Evolutionary conservation across 1,140 invertebrate species (phyloP).

Genomic region (Drosophila trapezifrons): DNA sequence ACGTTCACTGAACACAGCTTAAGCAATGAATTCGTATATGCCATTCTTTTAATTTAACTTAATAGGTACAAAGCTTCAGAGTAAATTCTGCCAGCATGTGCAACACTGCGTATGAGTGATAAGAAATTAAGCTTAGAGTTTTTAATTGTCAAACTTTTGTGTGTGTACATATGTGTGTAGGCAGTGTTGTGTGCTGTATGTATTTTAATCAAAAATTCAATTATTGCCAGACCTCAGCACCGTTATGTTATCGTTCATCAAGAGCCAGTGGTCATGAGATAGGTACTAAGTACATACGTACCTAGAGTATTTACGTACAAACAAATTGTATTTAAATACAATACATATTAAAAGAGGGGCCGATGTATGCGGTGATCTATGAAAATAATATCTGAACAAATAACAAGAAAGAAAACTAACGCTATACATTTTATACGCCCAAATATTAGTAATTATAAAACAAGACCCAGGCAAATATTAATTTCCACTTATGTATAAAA

Average conservation of each 20-base stretch:
- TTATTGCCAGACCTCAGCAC: background rate
- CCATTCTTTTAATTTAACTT: background rate
- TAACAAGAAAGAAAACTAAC: background rate
- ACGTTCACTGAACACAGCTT: no score
- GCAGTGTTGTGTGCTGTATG: background rate
- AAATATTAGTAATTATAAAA: background rate
- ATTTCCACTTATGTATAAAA: no score
- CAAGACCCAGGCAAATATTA: no score
- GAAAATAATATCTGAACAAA: no score
- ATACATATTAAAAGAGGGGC: no score
- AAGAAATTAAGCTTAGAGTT: conserved; percentile 4
- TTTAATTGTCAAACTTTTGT: background rate
- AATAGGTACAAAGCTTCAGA: background rate
- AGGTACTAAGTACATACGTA: no score
- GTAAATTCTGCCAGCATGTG: conserved; percentile 11
- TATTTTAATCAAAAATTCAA: background rate
- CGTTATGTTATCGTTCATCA: background rate
- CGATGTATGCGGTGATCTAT: no score
- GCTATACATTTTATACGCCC: no score
- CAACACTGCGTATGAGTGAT: conserved; percentile 21
- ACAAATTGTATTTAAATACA: no score
- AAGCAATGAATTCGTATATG: no score
- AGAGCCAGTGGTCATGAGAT: background rate
- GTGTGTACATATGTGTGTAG: background rate
- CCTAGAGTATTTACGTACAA: no score